These are phyloP conservation scores for Limnephilus rhombicus DNA, from an alignment of 2,888 invertebrate species.

Conservation along the genomic window DNA sequence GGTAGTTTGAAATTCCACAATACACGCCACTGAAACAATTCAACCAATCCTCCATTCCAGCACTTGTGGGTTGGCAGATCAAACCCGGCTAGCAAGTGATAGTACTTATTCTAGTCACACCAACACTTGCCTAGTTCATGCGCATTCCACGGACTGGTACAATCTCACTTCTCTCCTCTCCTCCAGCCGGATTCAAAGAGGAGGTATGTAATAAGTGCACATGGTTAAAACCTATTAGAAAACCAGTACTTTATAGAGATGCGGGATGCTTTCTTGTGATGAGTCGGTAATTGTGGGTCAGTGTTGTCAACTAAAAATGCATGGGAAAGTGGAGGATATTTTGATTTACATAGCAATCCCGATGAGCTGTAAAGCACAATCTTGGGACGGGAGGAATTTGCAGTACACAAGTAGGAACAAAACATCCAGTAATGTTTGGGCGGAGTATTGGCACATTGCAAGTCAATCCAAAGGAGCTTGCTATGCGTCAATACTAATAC, in stretches of 20 bases:
- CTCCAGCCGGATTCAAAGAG: neutral
- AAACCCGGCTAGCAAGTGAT: slow-evolving; percentile 25
- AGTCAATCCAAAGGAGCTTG: too few species aligned
- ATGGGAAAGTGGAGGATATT: neutral
- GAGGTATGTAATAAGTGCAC: neutral
- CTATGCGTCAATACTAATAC: too few species aligned
- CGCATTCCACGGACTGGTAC: neutral
- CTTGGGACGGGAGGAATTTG: too few species aligned
- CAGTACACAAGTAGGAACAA: too few species aligned
- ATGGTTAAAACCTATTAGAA: neutral
- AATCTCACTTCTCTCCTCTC: neutral
- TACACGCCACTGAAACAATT: slow-evolving; percentile 11
- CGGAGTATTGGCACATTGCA: too few species aligned
- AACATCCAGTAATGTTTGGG: too few species aligned
- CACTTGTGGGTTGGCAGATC: slow-evolving; percentile 23
- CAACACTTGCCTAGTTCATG: neutral
- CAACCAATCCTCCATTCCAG: neutral
- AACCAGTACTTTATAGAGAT: neutral
- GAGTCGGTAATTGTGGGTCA: neutral
- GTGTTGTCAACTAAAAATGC: neutral
- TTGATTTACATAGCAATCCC: neutral
- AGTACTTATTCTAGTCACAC: neutral
- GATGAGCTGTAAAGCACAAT: too few species aligned
- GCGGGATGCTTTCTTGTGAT: neutral
- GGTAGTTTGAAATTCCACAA: neutral